These are phyloP conservation scores for Sebastes elongatus DNA, from an alignment of 2,797 vertebrate genomes.

Conservation along the genomic window DNA sequence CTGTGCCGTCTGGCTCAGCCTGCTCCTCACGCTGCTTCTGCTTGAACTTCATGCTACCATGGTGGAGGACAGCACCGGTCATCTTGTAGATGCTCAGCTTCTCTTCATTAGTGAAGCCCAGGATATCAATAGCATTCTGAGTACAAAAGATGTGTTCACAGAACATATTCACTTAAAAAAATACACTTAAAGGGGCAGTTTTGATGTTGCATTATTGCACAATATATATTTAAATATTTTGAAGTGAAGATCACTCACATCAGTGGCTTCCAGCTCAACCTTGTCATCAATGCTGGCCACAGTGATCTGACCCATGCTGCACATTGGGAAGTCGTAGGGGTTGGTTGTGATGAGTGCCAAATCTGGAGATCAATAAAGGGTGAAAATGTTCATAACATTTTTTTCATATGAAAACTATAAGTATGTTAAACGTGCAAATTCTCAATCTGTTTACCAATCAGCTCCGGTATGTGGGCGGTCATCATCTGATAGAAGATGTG, in stretches of 20 bases:
- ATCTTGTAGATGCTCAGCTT: too few relatives aligned
- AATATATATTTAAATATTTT: not conserved
- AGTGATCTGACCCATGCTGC: conserved; percentile 89
- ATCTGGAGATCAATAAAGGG: conserved; percentile 72
- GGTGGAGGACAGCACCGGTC: too few relatives aligned
- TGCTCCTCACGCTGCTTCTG: conserved; percentile 55
- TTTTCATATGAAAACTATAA: not conserved
- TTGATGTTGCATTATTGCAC: not conserved
- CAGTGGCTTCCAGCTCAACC: conserved; percentile 26
- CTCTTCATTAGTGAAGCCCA: too few relatives aligned
- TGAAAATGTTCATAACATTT: not conserved
- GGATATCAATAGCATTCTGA: conserved; percentile 81
- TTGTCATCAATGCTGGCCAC: conserved; percentile 73
- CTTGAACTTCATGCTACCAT: too few relatives aligned
- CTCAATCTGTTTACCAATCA: conserved; percentile 79
- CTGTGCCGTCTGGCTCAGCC: conserved; percentile 89
- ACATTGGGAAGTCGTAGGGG: conserved; percentile 88
- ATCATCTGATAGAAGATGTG: conserved; percentile 88
- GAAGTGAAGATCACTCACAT: conserved; percentile 78
- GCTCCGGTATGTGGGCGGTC: conserved; percentile 72
- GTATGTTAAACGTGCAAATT: not conserved
- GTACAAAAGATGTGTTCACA: not conserved
- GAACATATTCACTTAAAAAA: too few relatives aligned
- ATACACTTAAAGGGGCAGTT: too few relatives aligned
- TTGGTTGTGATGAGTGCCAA: conserved; percentile 89